Evolutionary conservation across 2,797 vertebrate species (phyloP).

Genomic region (Spondyliosoma cantharus): DNA sequence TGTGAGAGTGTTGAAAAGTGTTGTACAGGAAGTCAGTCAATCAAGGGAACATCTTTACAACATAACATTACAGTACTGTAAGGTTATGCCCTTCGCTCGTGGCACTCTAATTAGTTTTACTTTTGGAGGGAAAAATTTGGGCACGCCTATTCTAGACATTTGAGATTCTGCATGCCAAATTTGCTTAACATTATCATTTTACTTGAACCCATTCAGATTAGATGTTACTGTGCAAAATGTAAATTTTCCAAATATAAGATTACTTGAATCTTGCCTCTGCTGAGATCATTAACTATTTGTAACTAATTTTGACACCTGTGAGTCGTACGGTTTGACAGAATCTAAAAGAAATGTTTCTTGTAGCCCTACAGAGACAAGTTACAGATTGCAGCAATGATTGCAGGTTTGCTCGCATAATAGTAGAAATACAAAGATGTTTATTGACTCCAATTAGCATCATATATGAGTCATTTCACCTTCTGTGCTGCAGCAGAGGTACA

Average conservation of each 20-base stretch:
- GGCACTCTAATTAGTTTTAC: no score
- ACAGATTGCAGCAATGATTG: background rate
- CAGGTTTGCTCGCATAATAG: background rate
- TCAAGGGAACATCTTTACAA: no score
- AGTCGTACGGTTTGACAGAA: background rate
- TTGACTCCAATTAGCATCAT: background rate
- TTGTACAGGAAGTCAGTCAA: no score
- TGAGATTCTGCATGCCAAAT: background rate
- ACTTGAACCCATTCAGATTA: background rate
- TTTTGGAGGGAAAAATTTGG: no score
- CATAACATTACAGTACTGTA: no score
- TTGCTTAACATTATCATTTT: background rate
- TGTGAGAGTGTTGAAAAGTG: background rate
- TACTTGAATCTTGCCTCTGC: background rate
- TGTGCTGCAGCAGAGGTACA: slow-evolving; percentile 12
- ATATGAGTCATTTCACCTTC: background rate
- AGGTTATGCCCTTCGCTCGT: no score
- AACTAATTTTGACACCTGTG: background rate
- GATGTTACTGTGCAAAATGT: background rate
- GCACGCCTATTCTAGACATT: background rate
- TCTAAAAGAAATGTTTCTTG: background rate
- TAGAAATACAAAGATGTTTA: background rate
- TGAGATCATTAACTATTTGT: background rate
- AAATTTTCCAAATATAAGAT: background rate
- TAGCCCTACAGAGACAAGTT: background rate